phyloP scores from a whole-genome alignment of 2,797 vertebrate species.

The Hydrocynus forskahlii region DNA sequence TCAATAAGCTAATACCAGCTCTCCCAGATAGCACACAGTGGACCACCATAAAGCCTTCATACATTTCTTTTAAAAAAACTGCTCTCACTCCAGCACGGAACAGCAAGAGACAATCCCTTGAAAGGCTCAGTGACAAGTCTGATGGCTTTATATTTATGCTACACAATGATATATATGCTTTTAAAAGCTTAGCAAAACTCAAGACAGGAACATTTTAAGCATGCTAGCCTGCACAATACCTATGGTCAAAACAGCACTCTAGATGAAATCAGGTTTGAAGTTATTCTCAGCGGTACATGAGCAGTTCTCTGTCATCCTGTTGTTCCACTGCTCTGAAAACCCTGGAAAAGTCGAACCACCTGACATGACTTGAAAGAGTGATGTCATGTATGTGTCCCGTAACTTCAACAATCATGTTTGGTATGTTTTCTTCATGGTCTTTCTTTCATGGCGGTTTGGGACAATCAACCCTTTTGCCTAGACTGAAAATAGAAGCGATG shows the following conservation, averaged over 20 bases:
- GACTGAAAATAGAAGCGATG: slow-evolving; percentile 64
- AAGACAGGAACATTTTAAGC: slow-evolving; percentile 6
- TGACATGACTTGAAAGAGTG: slow-evolving; percentile 19
- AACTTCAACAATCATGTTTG: slow-evolving; percentile 7
- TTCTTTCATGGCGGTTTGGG: slow-evolving; percentile 9
- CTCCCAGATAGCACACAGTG: slow-evolving; percentile 65
- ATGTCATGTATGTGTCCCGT: not conserved
- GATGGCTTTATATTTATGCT: slow-evolving; percentile 10
- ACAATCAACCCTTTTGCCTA: slow-evolving; percentile 52
- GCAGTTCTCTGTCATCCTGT: not conserved
- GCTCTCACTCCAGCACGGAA: slow-evolving; percentile 48
- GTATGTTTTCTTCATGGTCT: slow-evolving; percentile 5
- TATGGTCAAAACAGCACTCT: slow-evolving; percentile 2
- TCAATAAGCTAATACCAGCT: slow-evolving; percentile 72
- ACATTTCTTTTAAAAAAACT: slow-evolving; percentile 56
- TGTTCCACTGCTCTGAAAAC: slow-evolving; percentile 12
- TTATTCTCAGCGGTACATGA: not conserved
- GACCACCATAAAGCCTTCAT: slow-evolving; percentile 38
- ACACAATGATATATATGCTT: slow-evolving; percentile 7
- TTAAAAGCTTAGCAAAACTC: slow-evolving; percentile 22
- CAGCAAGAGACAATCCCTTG: not conserved
- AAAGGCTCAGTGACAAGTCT: slow-evolving; percentile 1
- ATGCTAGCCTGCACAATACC: not conserved
- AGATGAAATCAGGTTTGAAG: slow-evolving; percentile 13
- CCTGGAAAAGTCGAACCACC: slow-evolving; percentile 27